These are phyloP conservation scores for Torymus texanus DNA, from an alignment of 2,888 invertebrate species.

Conservation along the genomic window DNA sequence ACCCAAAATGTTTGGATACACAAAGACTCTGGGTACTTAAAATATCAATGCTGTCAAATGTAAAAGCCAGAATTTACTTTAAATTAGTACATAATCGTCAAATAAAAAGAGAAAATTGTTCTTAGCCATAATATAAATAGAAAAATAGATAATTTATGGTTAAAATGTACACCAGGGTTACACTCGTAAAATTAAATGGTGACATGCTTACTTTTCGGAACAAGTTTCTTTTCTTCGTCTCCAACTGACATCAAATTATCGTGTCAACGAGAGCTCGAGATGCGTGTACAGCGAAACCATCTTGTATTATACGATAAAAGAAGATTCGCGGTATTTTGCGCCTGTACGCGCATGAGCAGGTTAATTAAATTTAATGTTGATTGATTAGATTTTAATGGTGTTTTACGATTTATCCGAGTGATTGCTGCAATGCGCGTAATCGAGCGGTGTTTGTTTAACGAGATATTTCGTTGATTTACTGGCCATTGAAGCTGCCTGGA, in stretches of 20 bases:
- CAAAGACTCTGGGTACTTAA: too few relatives aligned
- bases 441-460: constrained; percentile 1
- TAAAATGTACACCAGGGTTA: too few relatives aligned
- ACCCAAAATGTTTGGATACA: too few relatives aligned
- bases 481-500: too few relatives aligned
- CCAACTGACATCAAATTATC: constrained; percentile 17
- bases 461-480: neutral
- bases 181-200: too few relatives aligned
- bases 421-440: neutral
- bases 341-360: neutral
- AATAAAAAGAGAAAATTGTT: too few relatives aligned
- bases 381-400: constrained; percentile 35
- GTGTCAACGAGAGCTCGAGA: neutral
- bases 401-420: constrained; percentile 5
- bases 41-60: too few relatives aligned
- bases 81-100: too few relatives aligned
- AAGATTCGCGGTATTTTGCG: neutral
- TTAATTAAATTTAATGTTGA: constrained; percentile 34
- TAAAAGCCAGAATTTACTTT: too few relatives aligned
- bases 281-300: neutral
- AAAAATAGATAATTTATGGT: too few relatives aligned
- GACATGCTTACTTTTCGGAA: too few relatives aligned
- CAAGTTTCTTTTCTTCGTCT: neutral
- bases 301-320: neutral
- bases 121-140: too few relatives aligned